Base-by-base conservation (phyloP, 1,140 invertebrate genomes). In the Gonatopus flavifemur region DNA sequence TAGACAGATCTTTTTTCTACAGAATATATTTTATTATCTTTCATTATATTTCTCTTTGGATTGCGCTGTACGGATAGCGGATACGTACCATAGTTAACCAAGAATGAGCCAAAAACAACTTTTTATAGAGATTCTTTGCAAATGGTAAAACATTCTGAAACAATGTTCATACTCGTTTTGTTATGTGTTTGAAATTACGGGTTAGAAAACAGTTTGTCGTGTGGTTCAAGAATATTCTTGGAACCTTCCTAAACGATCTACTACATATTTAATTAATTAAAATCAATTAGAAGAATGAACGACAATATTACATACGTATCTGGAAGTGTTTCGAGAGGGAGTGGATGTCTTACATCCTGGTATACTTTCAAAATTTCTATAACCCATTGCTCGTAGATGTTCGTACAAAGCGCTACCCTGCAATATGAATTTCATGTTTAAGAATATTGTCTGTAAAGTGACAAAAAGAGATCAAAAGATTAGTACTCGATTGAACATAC, bases 371-470 rank as follows among this genome's bases (percentile, higher is more conserved):
- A 75, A 76, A 50, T 76, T 64, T 3, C 45, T 67, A n/a, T 62
- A 76, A 16, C 74, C 74, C 38, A 69, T 60, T 30, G 66, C 44
- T 10, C 46, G 47, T 19, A 77, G 50, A 41, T 62, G 60, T 60
- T 63, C 47, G 13, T 76, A 57, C 21, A 76, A 48, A 32, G 69
- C 66, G 33, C 67, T 72, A 15, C 71, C 73, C 74, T 77, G 15
- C 15, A 53, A 57, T 37, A 25, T 5, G 13, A 18, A 25, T 21
- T n/a, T 39, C 13, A 22, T 41, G 0, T 16, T 32, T 1, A n/a
- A n/a, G n/a, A n/a, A n/a, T n/a, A n/a, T n/a, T n/a, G n/a, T n/a
- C n/a, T n/a, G n/a, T n/a, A n/a, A n/a, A n/a, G n/a, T n/a, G n/a
- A n/a, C n/a, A n/a, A n/a, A n/a, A n/a, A n/a, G n/a, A n/a, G n/a